Percentiles rank a stretch among this genome's conserved stretches.
Conservation (phyloP, 53 echinoderm and acorn worm genomes). For the Holothuria scabra region DNA sequence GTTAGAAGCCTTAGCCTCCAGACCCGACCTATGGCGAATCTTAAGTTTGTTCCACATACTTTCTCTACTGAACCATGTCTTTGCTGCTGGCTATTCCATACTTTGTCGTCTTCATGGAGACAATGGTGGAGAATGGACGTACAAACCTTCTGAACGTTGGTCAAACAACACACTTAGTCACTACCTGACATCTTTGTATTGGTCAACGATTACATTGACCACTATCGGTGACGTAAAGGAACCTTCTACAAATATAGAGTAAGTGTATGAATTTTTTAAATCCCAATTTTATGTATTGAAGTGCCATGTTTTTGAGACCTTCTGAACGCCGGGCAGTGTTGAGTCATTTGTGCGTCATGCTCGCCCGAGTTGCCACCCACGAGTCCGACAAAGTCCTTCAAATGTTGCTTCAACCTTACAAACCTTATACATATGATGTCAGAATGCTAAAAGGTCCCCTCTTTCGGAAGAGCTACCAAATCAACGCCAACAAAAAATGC, state of each 20-base stretch:
- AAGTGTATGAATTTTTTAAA: constrained; percentile 52
- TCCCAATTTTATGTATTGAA: too few species aligned
- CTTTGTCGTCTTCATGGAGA: constrained; percentile 59
- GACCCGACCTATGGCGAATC: constrained; percentile 75
- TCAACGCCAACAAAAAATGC: too few species aligned
- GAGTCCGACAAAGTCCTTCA: too few species aligned
- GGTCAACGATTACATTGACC: constrained; percentile 89
- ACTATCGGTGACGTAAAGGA: constrained; percentile 85
- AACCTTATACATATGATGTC: too few species aligned
- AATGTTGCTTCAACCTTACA: too few species aligned
- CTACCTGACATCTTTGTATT: constrained; percentile 83
- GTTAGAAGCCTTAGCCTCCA: constrained; percentile 64
- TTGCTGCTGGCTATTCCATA: constrained; percentile 71
- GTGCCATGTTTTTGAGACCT: too few species aligned
- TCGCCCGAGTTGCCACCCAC: too few species aligned
- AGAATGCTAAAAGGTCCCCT: too few species aligned
- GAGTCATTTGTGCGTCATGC: too few species aligned
- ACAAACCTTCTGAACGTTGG: constrained; percentile 26
- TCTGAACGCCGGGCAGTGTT: too few species aligned
- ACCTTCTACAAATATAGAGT: constrained; percentile 74
- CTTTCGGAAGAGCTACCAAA: too few species aligned
- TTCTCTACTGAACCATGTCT: constrained; percentile 77
- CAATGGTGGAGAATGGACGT: constrained; percentile 56
- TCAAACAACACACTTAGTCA: constrained; percentile 55
- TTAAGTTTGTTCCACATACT: constrained; percentile 69